Evolutionary conservation across 2,888 invertebrate genomes (phyloP), one percentile per base, ranked within the genome.

Genomic region (Cordilura impudica): DNA sequence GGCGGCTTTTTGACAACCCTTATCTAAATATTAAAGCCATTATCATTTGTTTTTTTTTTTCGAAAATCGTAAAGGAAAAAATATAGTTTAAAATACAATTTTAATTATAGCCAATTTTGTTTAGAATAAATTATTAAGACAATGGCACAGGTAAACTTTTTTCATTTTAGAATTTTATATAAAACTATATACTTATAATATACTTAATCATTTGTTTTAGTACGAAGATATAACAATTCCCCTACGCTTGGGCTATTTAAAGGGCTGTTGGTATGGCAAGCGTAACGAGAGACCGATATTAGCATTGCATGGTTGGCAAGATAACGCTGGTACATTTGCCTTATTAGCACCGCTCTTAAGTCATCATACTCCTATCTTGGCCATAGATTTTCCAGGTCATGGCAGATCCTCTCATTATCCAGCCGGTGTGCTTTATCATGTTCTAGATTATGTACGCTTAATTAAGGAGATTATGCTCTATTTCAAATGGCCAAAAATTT

Each of bases 271-370:
- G 89, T 94, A 94, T 93, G 94, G 94, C 16, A 90, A 89, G 19
- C 90, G 90, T 70, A 88, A 92, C 70, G 89, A 90, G 43, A 90
- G 93, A 72, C 94, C 94, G 0, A 91, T 95, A 51, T 85, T 95
- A 43, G 93, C 93, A 0, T 82, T 95, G 1, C 95, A 95, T 85
- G 95, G 95, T 0, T 94, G 94, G 94, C 93, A 93, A 88, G 95
- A 95, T 87, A 95, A 95, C 86, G 93, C 93, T 12, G 93, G 93
- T 14, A 91, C 93, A 0, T 95, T 94, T 91, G 94, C 94, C 85
- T 91, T 91, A 0, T 85, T 95, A 45, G 91, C 93, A 16, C 93
- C 93, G 0, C 85, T 92, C 61, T 86, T 95, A 49, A 88, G 90
- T 21, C 83, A 88, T 47, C 84, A 90, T 58, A 82, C 88, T 1